phyloP scores from a whole-genome alignment of 2,888 invertebrate genomes.

The Sycophila texana region DNA sequence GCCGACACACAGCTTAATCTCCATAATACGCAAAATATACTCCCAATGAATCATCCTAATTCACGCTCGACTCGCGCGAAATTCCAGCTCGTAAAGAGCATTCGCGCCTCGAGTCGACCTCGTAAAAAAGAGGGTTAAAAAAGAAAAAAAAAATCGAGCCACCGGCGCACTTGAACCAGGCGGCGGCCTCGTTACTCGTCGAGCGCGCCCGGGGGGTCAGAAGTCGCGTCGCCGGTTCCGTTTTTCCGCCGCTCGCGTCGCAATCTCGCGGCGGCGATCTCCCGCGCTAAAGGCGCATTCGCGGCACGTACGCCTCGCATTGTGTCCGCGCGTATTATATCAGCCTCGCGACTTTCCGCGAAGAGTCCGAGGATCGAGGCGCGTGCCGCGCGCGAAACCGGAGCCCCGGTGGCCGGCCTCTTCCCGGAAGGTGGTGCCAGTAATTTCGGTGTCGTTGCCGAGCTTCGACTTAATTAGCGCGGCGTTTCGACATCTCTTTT shows the following conservation, averaged over 20 bases:
- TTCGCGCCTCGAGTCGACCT: too few species aligned
- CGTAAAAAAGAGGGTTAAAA: too few species aligned
- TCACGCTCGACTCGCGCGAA: not conserved
- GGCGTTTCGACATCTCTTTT: too few species aligned
- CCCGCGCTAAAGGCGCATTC: not conserved
- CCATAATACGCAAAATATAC: not conserved
- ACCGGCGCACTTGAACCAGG: too few species aligned
- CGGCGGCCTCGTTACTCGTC: slow-evolving; percentile 36
- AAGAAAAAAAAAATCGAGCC: too few species aligned
- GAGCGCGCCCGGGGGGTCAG: not conserved
- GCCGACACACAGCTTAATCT: not conserved
- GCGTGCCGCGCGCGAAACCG: slow-evolving; percentile 28
- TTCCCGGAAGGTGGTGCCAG: not conserved
- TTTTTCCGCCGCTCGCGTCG: not conserved
- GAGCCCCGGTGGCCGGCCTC: slow-evolving; percentile 12
- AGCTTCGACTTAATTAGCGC: too few species aligned
- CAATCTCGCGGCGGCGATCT: not conserved
- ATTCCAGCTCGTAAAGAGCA: slow-evolving; percentile 10
- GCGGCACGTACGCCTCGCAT: slow-evolving; percentile 20
- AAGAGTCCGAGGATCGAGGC: slow-evolving; percentile 31
- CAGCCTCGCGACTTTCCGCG: slow-evolving; percentile 41
- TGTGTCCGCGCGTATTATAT: slow-evolving; percentile 35
- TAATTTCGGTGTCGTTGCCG: not conserved
- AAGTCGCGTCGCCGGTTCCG: slow-evolving; percentile 32
- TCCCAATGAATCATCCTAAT: not conserved